Base-by-base conservation (phyloP, 2,113 vertebrate genomes). In the Prinia subflava region DNA sequence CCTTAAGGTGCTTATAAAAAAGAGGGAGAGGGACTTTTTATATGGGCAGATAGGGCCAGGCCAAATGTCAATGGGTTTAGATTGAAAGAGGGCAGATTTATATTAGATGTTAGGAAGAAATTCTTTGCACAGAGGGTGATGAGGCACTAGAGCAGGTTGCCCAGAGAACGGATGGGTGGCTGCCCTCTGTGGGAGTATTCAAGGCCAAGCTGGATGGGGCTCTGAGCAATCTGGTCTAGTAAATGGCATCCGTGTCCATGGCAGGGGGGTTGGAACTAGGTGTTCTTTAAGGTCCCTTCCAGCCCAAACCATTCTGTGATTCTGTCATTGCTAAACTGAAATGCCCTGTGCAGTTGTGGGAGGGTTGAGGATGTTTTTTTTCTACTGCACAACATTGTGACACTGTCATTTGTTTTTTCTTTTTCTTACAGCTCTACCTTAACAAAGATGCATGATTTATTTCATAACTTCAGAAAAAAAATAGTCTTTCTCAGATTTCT, bases 341-440 rank as follows among this genome's bases (percentile, higher is more conserved):
- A 31, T 52, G 41, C 41, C 17, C 23, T 35, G 21, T 79, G 37
- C 56, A 52, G 24, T 12, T 79, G 25, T 30, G 35, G 17, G 22
- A 64, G 24, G 44, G 16, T 56, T 76, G 15, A 75, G 22, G 4
- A 15, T 68, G 17, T 52, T 65, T 46, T 3, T 75, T 79, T 94
- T 78, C 7, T 85, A 7, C 35, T 59, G 27, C 33, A 56, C 27
- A 56, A 47, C 82, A 75, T 5, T 39, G 12, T 74, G 21, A 28
- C 13, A 1, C 27, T 80, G 0, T 46, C 2, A 13, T 74, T 75
- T 55, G 8, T 79, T n/a, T 0, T 1, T 79, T 55, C 17, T 30
- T 55, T 86, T 64, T 76, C 15, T 70, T 87, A 8, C 27, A 37
- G 60, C 31, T 83, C 11, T 52, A 5, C 35, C 24, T 6, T 56